phyloP scores from a whole-genome alignment of 2,797 vertebrate genomes.

The Fratercula arctica region DNA sequence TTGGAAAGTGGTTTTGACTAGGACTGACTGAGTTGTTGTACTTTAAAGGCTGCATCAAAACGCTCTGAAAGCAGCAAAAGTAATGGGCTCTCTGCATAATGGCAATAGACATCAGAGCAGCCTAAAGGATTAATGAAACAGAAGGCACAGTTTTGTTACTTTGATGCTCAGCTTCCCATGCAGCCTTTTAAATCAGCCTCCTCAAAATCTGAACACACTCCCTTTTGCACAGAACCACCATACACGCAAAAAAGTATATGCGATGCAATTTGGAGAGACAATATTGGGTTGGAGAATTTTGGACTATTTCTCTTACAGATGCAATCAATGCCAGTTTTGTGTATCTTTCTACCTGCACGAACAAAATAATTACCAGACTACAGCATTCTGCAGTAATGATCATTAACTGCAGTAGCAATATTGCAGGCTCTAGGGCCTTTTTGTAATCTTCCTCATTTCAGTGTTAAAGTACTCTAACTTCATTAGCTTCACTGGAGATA shows the following conservation, averaged over 20 bases:
- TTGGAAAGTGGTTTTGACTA: background rate
- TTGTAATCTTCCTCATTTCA: conserved; percentile 63
- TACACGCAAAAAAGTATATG: background rate
- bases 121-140: conserved; percentile 16
- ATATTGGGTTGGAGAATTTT: conserved; percentile 14
- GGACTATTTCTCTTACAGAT: conserved; percentile 5
- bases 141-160: background rate
- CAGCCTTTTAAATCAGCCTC: conserved; percentile 1
- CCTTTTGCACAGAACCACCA: background rate
- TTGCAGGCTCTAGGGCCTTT: conserved; percentile 60
- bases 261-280: background rate
- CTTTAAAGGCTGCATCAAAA: background rate
- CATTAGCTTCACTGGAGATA: conserved; percentile 61
- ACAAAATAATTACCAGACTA: conserved; percentile 44
- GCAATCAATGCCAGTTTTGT: background rate
- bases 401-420: conserved; percentile 63
- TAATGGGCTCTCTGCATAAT: background rate
- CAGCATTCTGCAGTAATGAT: conserved; percentile 59
- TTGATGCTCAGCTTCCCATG: background rate
- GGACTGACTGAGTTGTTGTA: background rate
- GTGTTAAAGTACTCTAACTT: conserved; percentile 59
- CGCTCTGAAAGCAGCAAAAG: background rate
- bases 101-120: background rate
- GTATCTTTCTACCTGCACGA: conserved; percentile 21
- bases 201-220: background rate